These are phyloP conservation scores for Choloepus didactylus DNA, from an alignment of 2,797 vertebrate genomes.

Conservation along the genomic window DNA sequence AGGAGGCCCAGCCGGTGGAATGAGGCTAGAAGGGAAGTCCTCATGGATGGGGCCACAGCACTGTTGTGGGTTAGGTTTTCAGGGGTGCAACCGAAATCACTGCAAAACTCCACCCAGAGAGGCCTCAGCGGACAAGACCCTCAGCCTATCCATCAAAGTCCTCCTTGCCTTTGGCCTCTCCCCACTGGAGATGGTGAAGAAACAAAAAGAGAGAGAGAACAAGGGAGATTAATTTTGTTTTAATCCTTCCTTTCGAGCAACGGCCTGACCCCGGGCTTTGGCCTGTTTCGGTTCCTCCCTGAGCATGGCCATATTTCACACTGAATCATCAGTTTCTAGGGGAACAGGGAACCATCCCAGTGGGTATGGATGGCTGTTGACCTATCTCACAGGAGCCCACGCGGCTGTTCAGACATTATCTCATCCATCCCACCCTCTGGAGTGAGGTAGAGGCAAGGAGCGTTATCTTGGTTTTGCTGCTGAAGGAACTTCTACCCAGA, in stretches of 20 bases:
- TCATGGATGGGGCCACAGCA: neutral
- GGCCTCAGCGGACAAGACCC: slow-evolving; percentile 75
- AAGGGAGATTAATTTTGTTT: slow-evolving; percentile 86
- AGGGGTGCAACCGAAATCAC: slow-evolving; percentile 66
- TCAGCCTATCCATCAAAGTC: slow-evolving; percentile 70
- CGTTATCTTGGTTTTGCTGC: slow-evolving; percentile 9
- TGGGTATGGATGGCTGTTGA: neutral
- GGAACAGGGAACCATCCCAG: slow-evolving; percentile 12
- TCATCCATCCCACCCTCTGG: slow-evolving; percentile 33
- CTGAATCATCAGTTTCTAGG: slow-evolving; percentile 78
- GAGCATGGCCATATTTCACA: slow-evolving; percentile 85
- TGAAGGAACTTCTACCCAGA: neutral
- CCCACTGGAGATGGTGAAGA: slow-evolving; percentile 85
- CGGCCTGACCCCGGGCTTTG: slow-evolving; percentile 82
- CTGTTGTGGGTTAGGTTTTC: neutral
- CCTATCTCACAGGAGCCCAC: slow-evolving; percentile 58
- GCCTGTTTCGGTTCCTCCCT: slow-evolving; percentile 85
- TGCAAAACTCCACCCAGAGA: slow-evolving; percentile 78
- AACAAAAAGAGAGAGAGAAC: slow-evolving; percentile 85
- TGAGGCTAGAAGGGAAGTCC: neutral
- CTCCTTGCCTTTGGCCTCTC: slow-evolving; percentile 76
- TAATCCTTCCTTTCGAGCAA: slow-evolving; percentile 86
- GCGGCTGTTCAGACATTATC: slow-evolving; percentile 67
- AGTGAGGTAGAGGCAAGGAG: neutral
- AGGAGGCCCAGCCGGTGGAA: neutral